Evolutionary conservation across 1,140 invertebrate genomes (phyloP).

Genomic region (Gonatopus flavifemur): DNA sequence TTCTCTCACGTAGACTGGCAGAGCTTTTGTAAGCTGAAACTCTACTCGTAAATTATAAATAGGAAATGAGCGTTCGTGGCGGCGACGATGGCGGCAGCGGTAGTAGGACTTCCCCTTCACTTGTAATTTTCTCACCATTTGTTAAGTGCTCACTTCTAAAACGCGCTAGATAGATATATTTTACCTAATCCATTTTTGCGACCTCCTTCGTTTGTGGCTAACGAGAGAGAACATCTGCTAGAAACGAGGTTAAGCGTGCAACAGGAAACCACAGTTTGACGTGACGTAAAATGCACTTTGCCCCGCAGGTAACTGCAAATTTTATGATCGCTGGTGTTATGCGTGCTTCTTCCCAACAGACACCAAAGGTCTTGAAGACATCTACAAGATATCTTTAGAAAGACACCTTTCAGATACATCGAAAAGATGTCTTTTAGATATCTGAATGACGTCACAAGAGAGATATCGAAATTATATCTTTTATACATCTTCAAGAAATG

Average conservation of each 20-base stretch:
- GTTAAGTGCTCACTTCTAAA: conserved; percentile 10
- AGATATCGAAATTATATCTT: too few relatives aligned
- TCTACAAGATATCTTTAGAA: too few relatives aligned
- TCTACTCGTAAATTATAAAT: conserved; percentile 25
- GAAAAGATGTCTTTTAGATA: too few relatives aligned
- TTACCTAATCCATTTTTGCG: conserved; percentile 34
- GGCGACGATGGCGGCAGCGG: too few relatives aligned
- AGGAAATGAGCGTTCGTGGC: conserved; percentile 17
- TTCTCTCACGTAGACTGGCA: conserved; percentile 7
- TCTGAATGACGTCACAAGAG: too few relatives aligned
- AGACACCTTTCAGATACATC: too few relatives aligned
- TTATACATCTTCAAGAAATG: too few relatives aligned
- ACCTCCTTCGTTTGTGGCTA: conserved; percentile 22
- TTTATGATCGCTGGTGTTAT: too few relatives aligned
- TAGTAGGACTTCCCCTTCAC: conserved; percentile 28
- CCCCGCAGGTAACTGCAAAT: too few relatives aligned
- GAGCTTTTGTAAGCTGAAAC: conserved; percentile 22
- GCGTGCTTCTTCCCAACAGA: too few relatives aligned
- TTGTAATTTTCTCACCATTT: conserved; percentile 28
- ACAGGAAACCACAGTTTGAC: conserved; percentile 33
- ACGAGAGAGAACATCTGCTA: conserved; percentile 22
- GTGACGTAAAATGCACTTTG: conserved; percentile 26
- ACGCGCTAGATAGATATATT: conserved; percentile 8
- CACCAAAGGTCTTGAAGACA: too few relatives aligned
- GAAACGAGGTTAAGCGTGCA: conserved; percentile 29